A percentile compares a stretch with the other conserved stretches of the same genome.
Conservation (phyloP, 2,113 vertebrate species). For the Deroptyus accipitrinus region DNA sequence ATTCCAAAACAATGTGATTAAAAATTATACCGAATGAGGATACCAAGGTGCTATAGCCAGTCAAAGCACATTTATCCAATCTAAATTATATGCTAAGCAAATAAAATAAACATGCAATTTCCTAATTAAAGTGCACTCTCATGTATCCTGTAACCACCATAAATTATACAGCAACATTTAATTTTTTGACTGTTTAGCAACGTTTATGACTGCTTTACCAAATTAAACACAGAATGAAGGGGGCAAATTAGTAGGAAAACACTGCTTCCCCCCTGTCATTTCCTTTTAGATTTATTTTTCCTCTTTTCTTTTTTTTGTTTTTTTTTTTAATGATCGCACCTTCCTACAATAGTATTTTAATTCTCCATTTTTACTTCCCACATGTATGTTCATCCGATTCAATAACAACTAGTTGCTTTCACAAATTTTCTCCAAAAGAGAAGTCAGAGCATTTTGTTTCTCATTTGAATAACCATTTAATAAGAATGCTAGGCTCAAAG, state of each 20-base stretch:
- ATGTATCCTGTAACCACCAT: slow-evolving; percentile 70
- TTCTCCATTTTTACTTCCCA: background rate
- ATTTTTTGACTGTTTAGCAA: slow-evolving; percentile 76
- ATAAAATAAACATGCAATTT: slow-evolving; percentile 78
- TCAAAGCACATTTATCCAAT: slow-evolving; percentile 68
- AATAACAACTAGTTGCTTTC: background rate
- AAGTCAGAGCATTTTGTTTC: background rate
- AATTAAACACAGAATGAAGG: slow-evolving; percentile 62
- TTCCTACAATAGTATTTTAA: background rate
- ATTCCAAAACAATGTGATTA: slow-evolving; percentile 77
- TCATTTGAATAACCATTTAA: background rate
- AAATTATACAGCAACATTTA: slow-evolving; percentile 76
- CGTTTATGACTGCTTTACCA: slow-evolving; percentile 65
- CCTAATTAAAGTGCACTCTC: slow-evolving; percentile 77
- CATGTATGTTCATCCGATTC: background rate
- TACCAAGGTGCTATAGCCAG: slow-evolving; percentile 72
- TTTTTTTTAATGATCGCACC: background rate
- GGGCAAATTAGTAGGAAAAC: slow-evolving; percentile 39
- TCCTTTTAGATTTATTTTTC: background rate
- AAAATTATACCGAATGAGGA: slow-evolving; percentile 74
- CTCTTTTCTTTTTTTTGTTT: background rate
- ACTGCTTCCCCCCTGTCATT: background rate
- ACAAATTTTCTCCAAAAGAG: background rate
- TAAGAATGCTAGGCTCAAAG: background rate
- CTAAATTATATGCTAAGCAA: slow-evolving; percentile 76